Base-by-base conservation (phyloP, 2,888 invertebrate genomes). In the Stenichneumon culpator region DNA sequence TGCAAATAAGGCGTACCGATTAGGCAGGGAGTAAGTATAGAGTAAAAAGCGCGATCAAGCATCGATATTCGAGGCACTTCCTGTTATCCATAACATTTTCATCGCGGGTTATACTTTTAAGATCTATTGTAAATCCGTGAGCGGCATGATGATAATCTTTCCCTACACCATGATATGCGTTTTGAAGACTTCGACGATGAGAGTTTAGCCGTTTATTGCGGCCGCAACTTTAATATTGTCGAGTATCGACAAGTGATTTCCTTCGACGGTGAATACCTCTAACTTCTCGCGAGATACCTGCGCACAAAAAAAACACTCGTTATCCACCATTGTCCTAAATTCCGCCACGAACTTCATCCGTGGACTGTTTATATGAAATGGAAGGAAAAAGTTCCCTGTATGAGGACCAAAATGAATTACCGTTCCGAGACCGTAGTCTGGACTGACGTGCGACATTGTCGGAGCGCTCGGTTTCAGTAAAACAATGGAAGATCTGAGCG, bases 211-310 rank as follows among this genome's bases (percentile, higher is more conserved):
- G 50, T 93, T 93, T 4, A 94, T 91, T 4, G 89, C 91, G 2
- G 84, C 95, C 0, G 96, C 95, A 72, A 96, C 94, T 87, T 95
- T 95, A 72, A 95, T 94, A 89, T 96, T 96, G n/a, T 97, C 96
- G 32, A 72, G 91, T 89, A 97, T 96, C 57, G 96, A 96, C 0
- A 95, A 92, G 89, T 97, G 97, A 91, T 96, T 96, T 11, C 97
- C 97, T 90, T 97, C 96, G n/a, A 97, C 94, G 69, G 95, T 95
- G 89, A 96, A 95, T 0, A 97, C 94, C 0, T 95, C 95, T 0
- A 97, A 95, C 2, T 94, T 94, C 0, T 95, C 94, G 36, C 95
- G 95, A 0, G 96, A 96, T 32, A 95, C 92, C 92, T 94, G 88
- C 28, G 91, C 92, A 54, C 28, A 19, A 32, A 16, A 67, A 39